Conservation (phyloP, 2,797 vertebrate genomes). For the Orestias chungarensis region DNA sequence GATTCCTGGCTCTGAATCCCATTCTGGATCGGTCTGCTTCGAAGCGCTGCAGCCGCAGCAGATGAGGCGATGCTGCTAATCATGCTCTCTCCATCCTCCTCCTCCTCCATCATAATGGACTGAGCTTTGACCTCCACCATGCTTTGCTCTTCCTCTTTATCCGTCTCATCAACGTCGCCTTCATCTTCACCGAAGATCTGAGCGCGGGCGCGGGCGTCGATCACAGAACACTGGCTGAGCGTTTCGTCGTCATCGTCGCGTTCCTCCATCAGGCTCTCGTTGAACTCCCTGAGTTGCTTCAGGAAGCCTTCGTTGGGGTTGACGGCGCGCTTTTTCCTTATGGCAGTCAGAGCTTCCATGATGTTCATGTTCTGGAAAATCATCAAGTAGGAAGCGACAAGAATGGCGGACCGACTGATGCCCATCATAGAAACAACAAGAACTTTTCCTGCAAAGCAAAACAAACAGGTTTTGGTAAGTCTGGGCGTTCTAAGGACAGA, state of each 20-base stretch:
- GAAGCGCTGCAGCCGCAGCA: slow-evolving; percentile 59
- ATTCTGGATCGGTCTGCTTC: slow-evolving; percentile 19
- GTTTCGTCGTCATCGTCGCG: slow-evolving; percentile 82
- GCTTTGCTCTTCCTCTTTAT: slow-evolving; percentile 78
- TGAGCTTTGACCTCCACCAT: slow-evolving; percentile 81
- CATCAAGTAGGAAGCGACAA: slow-evolving; percentile 96
- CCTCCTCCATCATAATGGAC: slow-evolving; percentile 90
- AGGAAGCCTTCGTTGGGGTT: slow-evolving; percentile 94
- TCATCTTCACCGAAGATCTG: slow-evolving; percentile 58
- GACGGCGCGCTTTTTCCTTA: slow-evolving; percentile 90
- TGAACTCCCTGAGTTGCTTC: slow-evolving; percentile 92
- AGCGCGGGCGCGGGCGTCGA: slow-evolving; percentile 63
- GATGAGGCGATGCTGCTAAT: slow-evolving; percentile 83
- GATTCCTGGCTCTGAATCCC: neutral
- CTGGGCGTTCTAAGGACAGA: neutral
- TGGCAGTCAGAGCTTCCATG: slow-evolving; percentile 88
- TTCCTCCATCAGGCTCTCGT: slow-evolving; percentile 91
- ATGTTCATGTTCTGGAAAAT: slow-evolving; percentile 95
- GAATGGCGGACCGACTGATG: slow-evolving; percentile 87
- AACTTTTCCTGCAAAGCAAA: slow-evolving; percentile 85
- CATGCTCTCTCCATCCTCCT: slow-evolving; percentile 86
- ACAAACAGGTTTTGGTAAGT: neutral
- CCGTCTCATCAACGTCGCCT: slow-evolving; percentile 46
- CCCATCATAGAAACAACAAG: slow-evolving; percentile 98
- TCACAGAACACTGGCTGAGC: slow-evolving; percentile 84